Evolutionary conservation across 2,888 invertebrate genomes (phyloP).

Genomic region (Hypomecis atomaria): DNA sequence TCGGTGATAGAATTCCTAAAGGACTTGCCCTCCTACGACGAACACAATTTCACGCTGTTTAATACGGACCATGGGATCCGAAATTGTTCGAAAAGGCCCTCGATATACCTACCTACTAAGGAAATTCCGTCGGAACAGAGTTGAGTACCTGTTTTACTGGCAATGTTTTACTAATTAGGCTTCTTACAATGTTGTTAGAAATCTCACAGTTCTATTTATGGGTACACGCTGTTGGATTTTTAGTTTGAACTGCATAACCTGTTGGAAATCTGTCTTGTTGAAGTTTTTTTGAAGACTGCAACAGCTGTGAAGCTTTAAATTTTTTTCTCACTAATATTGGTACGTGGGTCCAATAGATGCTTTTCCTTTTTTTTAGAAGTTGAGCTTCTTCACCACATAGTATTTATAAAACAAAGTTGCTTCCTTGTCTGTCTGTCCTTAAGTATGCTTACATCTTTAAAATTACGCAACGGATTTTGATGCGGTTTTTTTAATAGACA

Average conservation of each 20-base stretch:
- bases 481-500: no score
- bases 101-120: constrained; percentile 96
- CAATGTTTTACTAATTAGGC: constrained; percentile 16
- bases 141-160: constrained; percentile 79
- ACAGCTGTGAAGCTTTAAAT: no score
- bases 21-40: constrained; percentile 95
- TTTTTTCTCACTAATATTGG: no score
- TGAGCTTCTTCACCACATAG: no score
- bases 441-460: no score
- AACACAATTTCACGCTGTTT: constrained; percentile 95
- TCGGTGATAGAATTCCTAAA: constrained; percentile 96
- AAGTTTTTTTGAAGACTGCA: no score
- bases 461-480: no score
- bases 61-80: constrained; percentile 94
- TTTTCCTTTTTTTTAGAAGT: no score
- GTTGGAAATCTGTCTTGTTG: neutral
- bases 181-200: neutral
- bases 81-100: constrained; percentile 93
- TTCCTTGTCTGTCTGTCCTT: no score
- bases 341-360: no score
- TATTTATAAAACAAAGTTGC: no score
- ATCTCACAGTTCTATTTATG: neutral
- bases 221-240: neutral
- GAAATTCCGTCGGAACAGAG: constrained; percentile 97
- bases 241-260: neutral